A percentile compares a stretch with the other conserved stretches of the same genome.
Evolutionary conservation across 2,797 vertebrate species (phyloP).

Genomic region (Urosaurus nigricauda): DNA sequence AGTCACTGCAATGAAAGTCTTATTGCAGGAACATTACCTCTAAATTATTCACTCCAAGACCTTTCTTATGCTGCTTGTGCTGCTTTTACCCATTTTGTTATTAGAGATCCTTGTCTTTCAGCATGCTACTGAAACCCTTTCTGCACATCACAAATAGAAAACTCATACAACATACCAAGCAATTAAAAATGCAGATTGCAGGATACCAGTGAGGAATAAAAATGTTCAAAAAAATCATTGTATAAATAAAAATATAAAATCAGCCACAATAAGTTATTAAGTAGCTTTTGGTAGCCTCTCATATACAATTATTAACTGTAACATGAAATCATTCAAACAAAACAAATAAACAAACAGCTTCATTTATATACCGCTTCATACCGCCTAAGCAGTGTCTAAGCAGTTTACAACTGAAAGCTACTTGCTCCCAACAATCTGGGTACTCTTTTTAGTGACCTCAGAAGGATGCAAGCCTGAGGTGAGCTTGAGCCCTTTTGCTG

Average conservation of each 20-base stretch:
- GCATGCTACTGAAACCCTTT: neutral
- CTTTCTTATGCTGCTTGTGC: slow-evolving; percentile 25
- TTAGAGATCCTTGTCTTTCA: slow-evolving; percentile 29
- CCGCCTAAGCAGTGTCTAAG: too few species aligned
- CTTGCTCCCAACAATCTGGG: too few species aligned
- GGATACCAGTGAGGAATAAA: neutral
- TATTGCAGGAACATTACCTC: slow-evolving; percentile 32
- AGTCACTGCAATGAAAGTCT: slow-evolving; percentile 42
- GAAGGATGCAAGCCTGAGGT: too few species aligned
- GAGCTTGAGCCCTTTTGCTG: too few species aligned
- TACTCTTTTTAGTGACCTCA: too few species aligned
- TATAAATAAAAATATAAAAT: neutral
- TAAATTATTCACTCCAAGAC: neutral
- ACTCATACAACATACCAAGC: neutral
- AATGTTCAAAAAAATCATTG: neutral
- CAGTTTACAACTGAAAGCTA: too few species aligned
- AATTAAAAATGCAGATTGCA: neutral
- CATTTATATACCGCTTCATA: too few species aligned
- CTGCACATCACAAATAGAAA: neutral
- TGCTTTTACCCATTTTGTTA: slow-evolving; percentile 18
- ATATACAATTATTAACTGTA: neutral
- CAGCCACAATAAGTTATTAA: neutral
- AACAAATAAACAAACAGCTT: too few species aligned
- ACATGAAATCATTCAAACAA: too few species aligned
- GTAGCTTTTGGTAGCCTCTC: neutral